Base-by-base conservation (phyloP, 2,797 vertebrate genomes). In the Sphenodon punctatus region DNA sequence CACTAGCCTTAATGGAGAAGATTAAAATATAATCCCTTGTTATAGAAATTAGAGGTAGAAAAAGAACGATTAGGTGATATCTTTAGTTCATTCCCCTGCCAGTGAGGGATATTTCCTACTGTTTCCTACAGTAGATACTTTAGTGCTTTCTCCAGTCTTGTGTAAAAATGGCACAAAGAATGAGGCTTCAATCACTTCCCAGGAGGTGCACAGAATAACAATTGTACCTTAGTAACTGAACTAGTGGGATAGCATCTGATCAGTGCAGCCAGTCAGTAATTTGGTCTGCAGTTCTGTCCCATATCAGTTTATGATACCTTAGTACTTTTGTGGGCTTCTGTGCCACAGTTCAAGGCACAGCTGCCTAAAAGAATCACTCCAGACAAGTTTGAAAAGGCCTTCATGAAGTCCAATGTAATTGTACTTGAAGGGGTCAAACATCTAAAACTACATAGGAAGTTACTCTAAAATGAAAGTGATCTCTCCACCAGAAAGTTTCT, bases 161-260 rank as follows among this genome's bases (percentile, higher is more conserved):
- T 53, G 3, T 60, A 53, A 27, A 78, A 84, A 75, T 20, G 58
- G 55, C 46, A 45, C 13, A n/a, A 4, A 8, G 5, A 46, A 30
- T 14, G 67, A 7, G 8, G 42, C 2, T 4, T 48, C 15, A 2
- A 85, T 65, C 49, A 0, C 2, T 75, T 7, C 34, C 68, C 48
- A 38, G 32, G 68, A 75, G 2, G 11, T 9, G 7, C 4, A 53
- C 6, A 10, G 53, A 16, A 67, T 48, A 8, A 27, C 0, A 0
- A 51, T 46, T 25, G 1, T 19, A 56, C 32, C 30, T 69, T 55
- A 19, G 13, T 19, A 64, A 56, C 34, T 48, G 13, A 41, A 69
- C 13, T 13, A 75, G 27, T 3, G 1, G 64, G 11, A 5, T 36
- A 36, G 19, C 11, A 36, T n/a, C n/a, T n/a, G n/a, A n/a, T n/a